Evolutionary conservation across 2,888 invertebrate genomes (phyloP).

Genomic region (Macrostomum cliftonense): DNA sequence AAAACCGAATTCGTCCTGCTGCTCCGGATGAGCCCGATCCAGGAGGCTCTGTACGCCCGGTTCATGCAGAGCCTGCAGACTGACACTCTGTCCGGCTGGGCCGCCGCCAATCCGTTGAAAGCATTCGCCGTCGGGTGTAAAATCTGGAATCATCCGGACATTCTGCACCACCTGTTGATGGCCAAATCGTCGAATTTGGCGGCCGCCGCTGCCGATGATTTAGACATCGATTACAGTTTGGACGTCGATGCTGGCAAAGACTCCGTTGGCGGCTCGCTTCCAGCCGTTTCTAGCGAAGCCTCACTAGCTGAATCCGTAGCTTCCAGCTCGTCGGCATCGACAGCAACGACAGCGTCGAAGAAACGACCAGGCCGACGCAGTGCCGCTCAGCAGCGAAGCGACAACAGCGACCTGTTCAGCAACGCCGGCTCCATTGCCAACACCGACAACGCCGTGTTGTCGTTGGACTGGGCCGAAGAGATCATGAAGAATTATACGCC

Average conservation of each 20-base stretch:
- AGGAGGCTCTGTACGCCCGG: slow-evolving; percentile 68
- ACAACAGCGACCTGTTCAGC: no score
- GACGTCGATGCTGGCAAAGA: slow-evolving; percentile 25
- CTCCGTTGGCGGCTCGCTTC: slow-evolving; percentile 12
- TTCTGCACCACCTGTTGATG: slow-evolving; percentile 29
- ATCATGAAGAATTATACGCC: slow-evolving; percentile 47
- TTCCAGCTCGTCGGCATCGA: no score
- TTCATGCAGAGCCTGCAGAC: slow-evolving; percentile 43
- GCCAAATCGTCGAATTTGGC: slow-evolving; percentile 21
- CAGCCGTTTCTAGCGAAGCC: slow-evolving; percentile 15
- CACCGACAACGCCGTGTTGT: no score
- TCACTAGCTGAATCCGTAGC: not conserved
- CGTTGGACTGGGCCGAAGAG: no score
- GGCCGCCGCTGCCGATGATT: slow-evolving; percentile 19
- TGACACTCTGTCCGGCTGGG: slow-evolving; percentile 20
- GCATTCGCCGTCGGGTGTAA: slow-evolving; percentile 87
- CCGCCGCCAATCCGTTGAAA: slow-evolving; percentile 64
- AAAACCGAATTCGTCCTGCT: slow-evolving; percentile 85
- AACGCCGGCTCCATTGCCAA: no score
- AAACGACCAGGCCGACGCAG: no score
- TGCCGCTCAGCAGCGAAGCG: no score
- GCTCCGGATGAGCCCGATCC: slow-evolving; percentile 69
- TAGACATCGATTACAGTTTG: slow-evolving; percentile 19
- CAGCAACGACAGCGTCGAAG: no score
- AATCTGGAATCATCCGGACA: slow-evolving; percentile 43